Percentiles rank a stretch among this genome's conserved stretches.
Conservation (phyloP, 2,888 invertebrate genomes). For the Trissolcus brochymenae region DNA sequence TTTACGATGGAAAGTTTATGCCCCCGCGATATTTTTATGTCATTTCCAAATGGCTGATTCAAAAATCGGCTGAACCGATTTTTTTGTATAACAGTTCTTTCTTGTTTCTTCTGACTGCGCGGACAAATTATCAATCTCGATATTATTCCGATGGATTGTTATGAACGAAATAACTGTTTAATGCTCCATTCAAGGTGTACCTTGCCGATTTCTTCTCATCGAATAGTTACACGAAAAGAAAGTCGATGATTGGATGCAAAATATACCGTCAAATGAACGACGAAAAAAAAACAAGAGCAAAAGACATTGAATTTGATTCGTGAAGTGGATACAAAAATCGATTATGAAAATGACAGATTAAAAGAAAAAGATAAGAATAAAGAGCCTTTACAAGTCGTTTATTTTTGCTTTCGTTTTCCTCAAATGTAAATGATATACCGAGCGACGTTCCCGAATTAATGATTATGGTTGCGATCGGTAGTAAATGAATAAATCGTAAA, state of each 20-base stretch:
- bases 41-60: conserved; percentile 14
- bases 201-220: no score
- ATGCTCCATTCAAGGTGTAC: no score
- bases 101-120: conserved; percentile 8
- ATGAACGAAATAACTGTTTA: no score
- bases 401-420: conserved; percentile 19
- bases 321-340: background rate
- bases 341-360: background rate
- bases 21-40: conserved; percentile 19
- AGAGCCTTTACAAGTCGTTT: background rate
- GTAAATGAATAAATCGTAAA: conserved; percentile 32
- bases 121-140: no score
- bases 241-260: no score
- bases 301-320: no score
- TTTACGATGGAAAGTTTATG: conserved; percentile 43
- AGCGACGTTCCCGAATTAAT: conserved; percentile 17
- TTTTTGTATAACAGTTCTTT: conserved; percentile 21
- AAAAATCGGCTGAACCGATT: conserved; percentile 19
- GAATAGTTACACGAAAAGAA: no score
- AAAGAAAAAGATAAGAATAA: background rate
- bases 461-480: conserved; percentile 23
- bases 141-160: no score
- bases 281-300: no score
- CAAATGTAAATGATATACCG: conserved; percentile 17
- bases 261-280: no score